phyloP scores from a whole-genome alignment of 2,797 vertebrate species.

The Diceros bicornis region DNA sequence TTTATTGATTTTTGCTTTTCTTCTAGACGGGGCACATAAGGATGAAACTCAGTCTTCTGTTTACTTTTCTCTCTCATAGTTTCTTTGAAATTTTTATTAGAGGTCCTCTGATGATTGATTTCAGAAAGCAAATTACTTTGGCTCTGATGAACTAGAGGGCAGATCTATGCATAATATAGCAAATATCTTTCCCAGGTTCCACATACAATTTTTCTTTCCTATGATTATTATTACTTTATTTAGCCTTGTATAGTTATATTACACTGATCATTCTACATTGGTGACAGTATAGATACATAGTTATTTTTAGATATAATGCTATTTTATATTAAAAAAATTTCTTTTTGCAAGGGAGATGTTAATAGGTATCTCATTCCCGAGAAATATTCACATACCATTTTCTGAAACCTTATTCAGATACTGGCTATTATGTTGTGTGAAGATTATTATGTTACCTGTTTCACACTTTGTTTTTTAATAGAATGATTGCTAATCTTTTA shows the following conservation, averaged over 20 bases:
- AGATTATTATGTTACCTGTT: constrained; percentile 3
- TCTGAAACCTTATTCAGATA: neutral
- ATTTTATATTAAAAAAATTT: neutral
- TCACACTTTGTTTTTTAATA: constrained; percentile 68
- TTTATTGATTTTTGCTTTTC: constrained; percentile 71
- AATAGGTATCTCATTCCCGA: neutral
- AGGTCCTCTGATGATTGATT: constrained; percentile 11
- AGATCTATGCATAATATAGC: constrained; percentile 17
- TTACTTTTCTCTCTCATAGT: constrained; percentile 77
- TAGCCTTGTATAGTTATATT: neutral
- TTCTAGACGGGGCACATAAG: constrained; percentile 14
- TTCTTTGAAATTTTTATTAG: constrained; percentile 68
- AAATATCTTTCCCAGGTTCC: neutral
- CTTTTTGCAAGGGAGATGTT: neutral
- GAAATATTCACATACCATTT: neutral
- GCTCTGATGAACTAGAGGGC: fast-evolving
- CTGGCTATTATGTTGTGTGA: neutral
- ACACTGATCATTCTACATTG: neutral
- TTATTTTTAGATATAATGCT: neutral
- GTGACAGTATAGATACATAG: neutral
- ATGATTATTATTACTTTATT: neutral
- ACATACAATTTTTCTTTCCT: neutral
- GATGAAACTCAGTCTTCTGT: constrained; percentile 64
- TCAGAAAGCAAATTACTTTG: constrained; percentile 14
- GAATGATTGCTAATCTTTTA: constrained; percentile 65